These are phyloP conservation scores for Capitella teleta DNA, from an alignment of 1,140 invertebrate species.

Conservation along the genomic window DNA sequence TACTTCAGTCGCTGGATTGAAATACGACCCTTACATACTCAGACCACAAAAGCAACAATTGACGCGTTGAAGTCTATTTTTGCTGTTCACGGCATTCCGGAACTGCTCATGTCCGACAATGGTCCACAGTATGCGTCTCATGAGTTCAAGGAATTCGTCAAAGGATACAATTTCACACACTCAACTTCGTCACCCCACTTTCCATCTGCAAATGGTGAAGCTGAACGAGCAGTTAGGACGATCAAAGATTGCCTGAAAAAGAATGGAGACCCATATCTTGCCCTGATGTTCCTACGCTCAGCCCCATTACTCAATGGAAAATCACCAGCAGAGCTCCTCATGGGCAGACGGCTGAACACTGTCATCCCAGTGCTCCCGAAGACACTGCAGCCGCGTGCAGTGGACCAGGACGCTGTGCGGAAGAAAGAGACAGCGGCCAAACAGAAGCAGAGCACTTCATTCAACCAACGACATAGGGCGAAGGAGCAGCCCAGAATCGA, in stretches of 20 bases:
- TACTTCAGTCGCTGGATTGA: no score
- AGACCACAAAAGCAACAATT: no score
- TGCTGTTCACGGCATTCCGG: slow-evolving; percentile 12
- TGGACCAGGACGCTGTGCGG: no score
- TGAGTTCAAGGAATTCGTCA: slow-evolving; percentile 34
- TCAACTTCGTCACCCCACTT: slow-evolving; percentile 23
- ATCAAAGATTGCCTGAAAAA: slow-evolving; percentile 9
- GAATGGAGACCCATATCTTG: slow-evolving; percentile 11
- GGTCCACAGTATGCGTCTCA: slow-evolving; percentile 29
- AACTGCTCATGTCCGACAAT: slow-evolving; percentile 21
- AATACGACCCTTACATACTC: no score
- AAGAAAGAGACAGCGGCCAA: no score
- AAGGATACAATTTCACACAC: slow-evolving; percentile 31
- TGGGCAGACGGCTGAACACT: slow-evolving; percentile 17
- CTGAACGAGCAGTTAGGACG: slow-evolving; percentile 9
- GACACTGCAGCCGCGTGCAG: no score
- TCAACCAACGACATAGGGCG: no score
- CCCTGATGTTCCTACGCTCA: slow-evolving; percentile 11
- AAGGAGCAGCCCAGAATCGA: no score
- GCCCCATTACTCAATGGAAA: slow-evolving; percentile 12
- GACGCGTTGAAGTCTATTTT: slow-evolving; percentile 4
- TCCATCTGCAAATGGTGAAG: slow-evolving; percentile 7
- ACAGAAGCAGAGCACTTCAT: no score
- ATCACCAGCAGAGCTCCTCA: slow-evolving; percentile 13
- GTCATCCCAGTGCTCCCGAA: no score